phyloP scores from a whole-genome alignment of 2,113 vertebrate species.

The Eretmochelys imbricata region DNA sequence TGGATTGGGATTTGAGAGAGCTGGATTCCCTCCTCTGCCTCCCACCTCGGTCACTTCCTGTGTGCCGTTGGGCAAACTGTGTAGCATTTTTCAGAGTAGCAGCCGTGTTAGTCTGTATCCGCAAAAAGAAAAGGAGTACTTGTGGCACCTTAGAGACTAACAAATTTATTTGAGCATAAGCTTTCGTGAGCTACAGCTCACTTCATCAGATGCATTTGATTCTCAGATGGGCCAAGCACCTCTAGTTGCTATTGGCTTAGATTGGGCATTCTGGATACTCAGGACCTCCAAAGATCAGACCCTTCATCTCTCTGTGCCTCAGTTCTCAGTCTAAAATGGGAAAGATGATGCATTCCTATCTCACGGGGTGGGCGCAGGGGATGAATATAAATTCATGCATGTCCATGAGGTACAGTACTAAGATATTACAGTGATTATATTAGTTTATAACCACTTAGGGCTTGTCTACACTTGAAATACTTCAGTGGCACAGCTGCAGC shows the following conservation, averaged over 20 bases:
- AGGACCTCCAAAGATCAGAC: background rate
- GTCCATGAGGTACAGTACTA: background rate
- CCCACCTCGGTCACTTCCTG: too few species aligned
- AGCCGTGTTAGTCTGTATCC: too few species aligned
- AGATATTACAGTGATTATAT: background rate
- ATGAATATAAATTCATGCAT: background rate
- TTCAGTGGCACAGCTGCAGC: too few species aligned
- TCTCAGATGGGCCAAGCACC: background rate
- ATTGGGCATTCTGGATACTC: background rate
- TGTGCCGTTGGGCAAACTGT: background rate
- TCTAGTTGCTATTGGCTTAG: background rate
- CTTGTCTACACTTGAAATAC: too few species aligned
- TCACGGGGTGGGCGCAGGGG: background rate
- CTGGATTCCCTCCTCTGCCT: background rate
- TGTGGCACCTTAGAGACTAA: too few species aligned
- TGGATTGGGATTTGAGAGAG: background rate
- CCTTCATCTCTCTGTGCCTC: background rate
- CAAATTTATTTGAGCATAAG: too few species aligned
- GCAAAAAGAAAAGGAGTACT: too few species aligned
- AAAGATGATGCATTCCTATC: background rate
- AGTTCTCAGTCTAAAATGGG: background rate
- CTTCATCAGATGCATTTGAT: background rate
- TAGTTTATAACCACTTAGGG: rapidly evolving
- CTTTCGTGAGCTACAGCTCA: too few species aligned
- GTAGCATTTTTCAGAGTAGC: background rate